These are phyloP conservation scores for Halcyon leucocephala DNA, from an alignment of 2,797 vertebrate species.

Conservation along the genomic window DNA sequence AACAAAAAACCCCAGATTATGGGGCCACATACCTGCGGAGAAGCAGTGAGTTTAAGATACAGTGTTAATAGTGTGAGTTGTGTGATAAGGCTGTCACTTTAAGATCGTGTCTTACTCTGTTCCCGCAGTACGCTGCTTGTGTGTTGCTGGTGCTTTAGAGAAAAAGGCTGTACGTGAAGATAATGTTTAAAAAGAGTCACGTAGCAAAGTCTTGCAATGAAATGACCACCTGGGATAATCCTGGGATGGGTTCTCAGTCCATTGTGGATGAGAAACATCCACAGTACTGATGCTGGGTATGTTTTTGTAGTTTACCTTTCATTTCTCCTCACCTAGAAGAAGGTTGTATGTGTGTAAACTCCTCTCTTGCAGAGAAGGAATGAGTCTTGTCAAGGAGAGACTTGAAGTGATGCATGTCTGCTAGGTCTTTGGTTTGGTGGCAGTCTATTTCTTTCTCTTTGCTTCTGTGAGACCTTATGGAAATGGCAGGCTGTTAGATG, in stretches of 20 bases:
- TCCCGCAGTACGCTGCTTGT: neutral
- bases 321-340: neutral
- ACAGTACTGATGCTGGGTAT: fast-evolving
- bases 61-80: neutral
- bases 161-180: neutral
- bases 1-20: fast-evolving
- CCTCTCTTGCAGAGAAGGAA: neutral
- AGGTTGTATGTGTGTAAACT: neutral
- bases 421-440: neutral
- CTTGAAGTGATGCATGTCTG: neutral
- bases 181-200: fast-evolving
- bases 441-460: neutral
- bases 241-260: neutral
- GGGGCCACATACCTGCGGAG: neutral
- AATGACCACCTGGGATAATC: neutral
- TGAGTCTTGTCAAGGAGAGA: neutral
- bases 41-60: neutral
- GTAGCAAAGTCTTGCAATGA: neutral
- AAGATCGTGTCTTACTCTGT: fast-evolving
- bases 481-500: neutral
- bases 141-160: neutral
- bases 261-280: fast-evolving
- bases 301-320: neutral
- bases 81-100: neutral
- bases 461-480: neutral